A percentile compares a stretch with the other conserved stretches of the same genome.
phyloP scores from a whole-genome alignment of 2,888 invertebrate species.

The Julus scandinavius region DNA sequence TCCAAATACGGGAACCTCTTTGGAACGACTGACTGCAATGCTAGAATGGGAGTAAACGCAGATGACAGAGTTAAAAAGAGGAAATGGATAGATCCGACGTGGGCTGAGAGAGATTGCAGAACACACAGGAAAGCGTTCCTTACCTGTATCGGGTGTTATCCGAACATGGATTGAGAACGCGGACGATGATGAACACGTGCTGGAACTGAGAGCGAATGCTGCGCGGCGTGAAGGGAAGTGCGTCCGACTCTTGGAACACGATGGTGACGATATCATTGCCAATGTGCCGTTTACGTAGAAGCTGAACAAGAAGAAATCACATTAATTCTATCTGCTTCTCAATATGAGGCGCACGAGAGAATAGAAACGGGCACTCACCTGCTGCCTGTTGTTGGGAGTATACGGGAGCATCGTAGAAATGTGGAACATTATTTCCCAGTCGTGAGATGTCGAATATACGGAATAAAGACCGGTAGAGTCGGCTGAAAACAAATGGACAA shows the following conservation, averaged over 20 bases:
- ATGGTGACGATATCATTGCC: conserved; percentile 98
- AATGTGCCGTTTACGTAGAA: conserved; percentile 93
- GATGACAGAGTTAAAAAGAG: neutral
- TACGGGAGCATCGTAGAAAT: conserved; percentile 96
- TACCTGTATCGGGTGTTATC: conserved; percentile 89
- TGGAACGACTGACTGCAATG: conserved; percentile 78
- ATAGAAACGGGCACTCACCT: conserved; percentile 65
- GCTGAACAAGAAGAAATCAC: conserved; percentile 63
- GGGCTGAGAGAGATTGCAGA: neutral
- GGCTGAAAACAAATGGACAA: conserved; percentile 68
- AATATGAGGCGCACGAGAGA: neutral
- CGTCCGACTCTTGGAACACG: conserved; percentile 93
- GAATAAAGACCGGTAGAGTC: conserved; percentile 95
- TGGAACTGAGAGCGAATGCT: conserved; percentile 97
- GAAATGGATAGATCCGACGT: neutral
- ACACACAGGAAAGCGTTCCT: conserved; percentile 54
- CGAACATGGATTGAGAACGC: conserved; percentile 88
- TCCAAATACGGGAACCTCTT: conserved; percentile 95
- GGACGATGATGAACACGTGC: conserved; percentile 94
- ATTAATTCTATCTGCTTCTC: neutral
- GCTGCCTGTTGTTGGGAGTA: conserved; percentile 94
- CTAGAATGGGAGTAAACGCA: conserved; percentile 60
- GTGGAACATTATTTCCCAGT: conserved; percentile 96
- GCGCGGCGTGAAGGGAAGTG: conserved; percentile 91
- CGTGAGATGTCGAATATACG: conserved; percentile 89